These are phyloP conservation scores for Callinectes sapidus DNA, from an alignment of 2,888 invertebrate genomes.

Conservation along the genomic window DNA sequence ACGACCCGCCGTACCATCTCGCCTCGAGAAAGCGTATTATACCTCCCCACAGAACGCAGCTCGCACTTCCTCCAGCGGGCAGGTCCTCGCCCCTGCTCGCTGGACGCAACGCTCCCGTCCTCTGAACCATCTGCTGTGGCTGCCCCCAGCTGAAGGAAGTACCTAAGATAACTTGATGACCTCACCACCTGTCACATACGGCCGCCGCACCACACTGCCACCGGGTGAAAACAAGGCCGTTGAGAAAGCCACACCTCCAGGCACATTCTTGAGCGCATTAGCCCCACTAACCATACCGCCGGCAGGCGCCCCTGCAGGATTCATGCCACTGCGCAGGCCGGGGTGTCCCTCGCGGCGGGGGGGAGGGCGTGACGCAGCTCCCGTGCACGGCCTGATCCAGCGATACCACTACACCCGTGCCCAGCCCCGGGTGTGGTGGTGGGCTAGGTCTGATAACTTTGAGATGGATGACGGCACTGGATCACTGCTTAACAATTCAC, in stretches of 20 bases:
- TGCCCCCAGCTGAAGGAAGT: slow-evolving; percentile 26
- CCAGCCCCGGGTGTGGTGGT: not conserved
- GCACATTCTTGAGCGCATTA: slow-evolving; percentile 28
- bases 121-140: not conserved
- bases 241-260: slow-evolving; percentile 20
- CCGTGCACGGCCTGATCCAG: not conserved
- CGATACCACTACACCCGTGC: not conserved
- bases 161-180: slow-evolving; percentile 34
- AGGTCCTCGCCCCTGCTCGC: not conserved
- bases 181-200: slow-evolving; percentile 24
- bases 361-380: not conserved
- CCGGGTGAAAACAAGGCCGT: slow-evolving; percentile 17
- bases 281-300: not conserved
- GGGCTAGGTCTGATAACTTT: not conserved
- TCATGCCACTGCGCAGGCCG: not conserved
- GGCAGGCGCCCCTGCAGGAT: not conserved
- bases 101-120: not conserved
- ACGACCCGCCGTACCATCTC: not conserved
- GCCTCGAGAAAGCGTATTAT: not conserved
- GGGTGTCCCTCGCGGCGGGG: not conserved
- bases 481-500: not conserved
- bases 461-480: not conserved
- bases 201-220: slow-evolving; percentile 14
- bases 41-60: not conserved
- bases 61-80: not conserved